Conservation (phyloP, 2,113 vertebrate genomes). For the Pelusios castaneus region DNA sequence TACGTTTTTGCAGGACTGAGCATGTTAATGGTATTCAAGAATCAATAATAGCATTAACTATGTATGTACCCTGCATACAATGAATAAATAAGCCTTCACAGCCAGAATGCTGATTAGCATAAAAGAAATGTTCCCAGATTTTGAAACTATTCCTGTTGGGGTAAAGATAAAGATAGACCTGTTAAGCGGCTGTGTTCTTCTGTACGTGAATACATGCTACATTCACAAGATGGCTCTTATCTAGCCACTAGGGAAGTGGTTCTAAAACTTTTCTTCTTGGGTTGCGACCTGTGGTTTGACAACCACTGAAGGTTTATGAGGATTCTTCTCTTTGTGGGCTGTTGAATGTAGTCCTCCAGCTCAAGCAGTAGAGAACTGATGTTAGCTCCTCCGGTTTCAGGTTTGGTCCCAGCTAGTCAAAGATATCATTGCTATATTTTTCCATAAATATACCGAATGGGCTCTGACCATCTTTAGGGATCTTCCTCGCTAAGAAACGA, state of each 20-base stretch:
- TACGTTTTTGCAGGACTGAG: background rate
- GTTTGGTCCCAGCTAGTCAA: background rate
- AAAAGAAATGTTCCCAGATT: background rate
- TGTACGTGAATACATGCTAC: background rate
- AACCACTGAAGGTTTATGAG: no score
- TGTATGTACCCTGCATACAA: slow-evolving; percentile 1
- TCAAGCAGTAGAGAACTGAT: background rate
- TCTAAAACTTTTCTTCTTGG: no score
- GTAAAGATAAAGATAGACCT: background rate
- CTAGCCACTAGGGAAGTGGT: no score
- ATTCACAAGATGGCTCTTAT: no score
- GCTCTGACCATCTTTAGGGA: background rate
- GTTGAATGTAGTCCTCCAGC: background rate
- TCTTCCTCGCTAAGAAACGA: background rate
- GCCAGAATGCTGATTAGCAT: background rate
- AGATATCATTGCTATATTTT: slow-evolving; percentile 2
- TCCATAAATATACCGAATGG: background rate
- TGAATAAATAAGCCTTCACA: background rate
- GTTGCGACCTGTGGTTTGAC: no score
- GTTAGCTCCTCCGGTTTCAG: background rate
- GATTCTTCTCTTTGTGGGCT: background rate
- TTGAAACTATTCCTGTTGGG: background rate
- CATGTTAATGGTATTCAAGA: accelerated
- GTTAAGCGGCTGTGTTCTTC: background rate
- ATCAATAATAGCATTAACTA: background rate